These are phyloP conservation scores for Noctua pronuba DNA, from an alignment of 2,888 invertebrate genomes.

Conservation along the genomic window DNA sequence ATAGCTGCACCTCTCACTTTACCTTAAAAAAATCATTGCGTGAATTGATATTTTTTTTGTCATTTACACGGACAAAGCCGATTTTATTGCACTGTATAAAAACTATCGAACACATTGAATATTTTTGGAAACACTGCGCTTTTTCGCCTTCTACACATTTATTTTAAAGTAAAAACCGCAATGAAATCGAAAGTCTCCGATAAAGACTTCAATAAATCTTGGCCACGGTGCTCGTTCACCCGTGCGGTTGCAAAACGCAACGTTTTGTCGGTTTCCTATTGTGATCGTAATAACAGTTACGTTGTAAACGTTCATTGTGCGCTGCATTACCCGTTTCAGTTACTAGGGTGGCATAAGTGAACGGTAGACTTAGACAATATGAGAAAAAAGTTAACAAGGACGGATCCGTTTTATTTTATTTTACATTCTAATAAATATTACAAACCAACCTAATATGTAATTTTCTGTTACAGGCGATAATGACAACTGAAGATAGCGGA, in stretches of 20 bases:
- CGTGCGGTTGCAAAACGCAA: conserved; percentile 56
- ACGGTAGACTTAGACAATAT: conserved; percentile 1
- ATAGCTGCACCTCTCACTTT: conserved; percentile 41
- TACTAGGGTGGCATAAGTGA: conserved; percentile 43
- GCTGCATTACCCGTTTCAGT: conserved; percentile 17
- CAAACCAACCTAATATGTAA: not conserved
- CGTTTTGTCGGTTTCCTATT: conserved; percentile 53
- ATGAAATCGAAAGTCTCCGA: conserved; percentile 22
- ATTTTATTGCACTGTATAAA: not conserved
- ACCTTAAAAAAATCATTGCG: conserved; percentile 22
- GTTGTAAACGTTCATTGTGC: conserved; percentile 48
- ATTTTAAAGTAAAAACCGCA: not conserved
- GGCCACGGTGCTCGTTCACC: conserved; percentile 35
- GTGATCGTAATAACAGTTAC: conserved; percentile 47
- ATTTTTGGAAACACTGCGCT: conserved; percentile 12
- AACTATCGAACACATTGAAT: not conserved
- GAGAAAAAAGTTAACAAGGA: conserved; percentile 2
- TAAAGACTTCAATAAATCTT: conserved; percentile 7
- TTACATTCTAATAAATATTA: not conserved
- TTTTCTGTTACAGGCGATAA: not conserved
- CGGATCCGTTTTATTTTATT: not conserved
- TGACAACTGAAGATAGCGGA: not conserved
- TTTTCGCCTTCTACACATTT: not conserved
- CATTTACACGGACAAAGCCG: conserved; percentile 13
- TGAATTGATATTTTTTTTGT: conserved; percentile 23